Evolutionary conservation across 2,113 vertebrate species (phyloP), one percentile per base, ranked within the genome.

Genomic region (Cettia cetti): DNA sequence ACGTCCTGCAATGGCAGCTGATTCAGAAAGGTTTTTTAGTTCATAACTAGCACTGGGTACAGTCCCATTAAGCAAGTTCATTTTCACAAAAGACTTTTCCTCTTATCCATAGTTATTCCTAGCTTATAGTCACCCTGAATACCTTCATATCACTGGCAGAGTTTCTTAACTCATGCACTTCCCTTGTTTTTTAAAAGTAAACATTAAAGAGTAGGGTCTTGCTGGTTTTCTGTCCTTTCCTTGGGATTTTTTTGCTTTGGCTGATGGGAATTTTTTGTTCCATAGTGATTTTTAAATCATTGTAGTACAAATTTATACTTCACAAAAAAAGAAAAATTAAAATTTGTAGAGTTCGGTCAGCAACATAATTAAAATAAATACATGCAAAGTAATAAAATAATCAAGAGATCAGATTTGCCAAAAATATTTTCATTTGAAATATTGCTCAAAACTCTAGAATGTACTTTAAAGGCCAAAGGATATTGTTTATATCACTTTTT

Each of bases 171-270:
- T 80, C 8, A 7, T 53, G 11, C 8, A 22, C 2, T 37, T 81
- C 8, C 13, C 20, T 28, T 24, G 4, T 61, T 11, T 53, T 71
- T 40, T 40, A n/a, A 39, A 26, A 66, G 8, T 49, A 53, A 64
- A 14, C 0, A 0, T 50, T 56, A 56, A 61, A 65, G 17, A 45
- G 39, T 52, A 28, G 1, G 56, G 6, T 6, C 24, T 44, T 52
- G 21, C 2, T 66, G 2, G 7, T 40, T 69, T 30, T 45, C 30
- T 61, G 3, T 9, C 56, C 22, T 13, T 52, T 74, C 5, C 11
- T 23, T 50, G 13, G 10, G 17, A 13, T 26, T 13, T 39, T 33
- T 30, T 52, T 77, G 11, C 11, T 74, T 82, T 21, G 5, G 1
- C 35, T 59, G 6, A 5, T 35, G 6, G 21, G 2, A 2, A 0